Evolutionary conservation across 2,113 vertebrate genomes (phyloP), one percentile per base, ranked within the genome.

Genomic region (Mus pahari): DNA sequence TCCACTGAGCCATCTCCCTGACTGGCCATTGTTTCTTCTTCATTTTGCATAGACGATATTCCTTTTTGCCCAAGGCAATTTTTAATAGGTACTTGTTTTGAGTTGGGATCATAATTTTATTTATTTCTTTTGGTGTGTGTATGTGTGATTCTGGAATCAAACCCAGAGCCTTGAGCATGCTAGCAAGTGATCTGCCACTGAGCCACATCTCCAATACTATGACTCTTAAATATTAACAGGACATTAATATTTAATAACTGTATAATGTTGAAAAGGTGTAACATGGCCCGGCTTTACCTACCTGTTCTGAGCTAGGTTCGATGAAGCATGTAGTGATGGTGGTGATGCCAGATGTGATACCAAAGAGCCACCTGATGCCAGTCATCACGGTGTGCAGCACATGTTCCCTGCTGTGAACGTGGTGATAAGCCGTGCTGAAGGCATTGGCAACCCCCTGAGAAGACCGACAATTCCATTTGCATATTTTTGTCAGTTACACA

Each of bases 351-450:
- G 97, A 82, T 58, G 97, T 93, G 31, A 94, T 83, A 19, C 78
- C 60, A 48, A 92, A 90, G 62, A 99, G 50, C 99, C 99, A 99
- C 68, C 95, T 94, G 31, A 98, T 90, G 64, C 98, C 99, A 45
- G 97, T 97, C 90, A 97, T 45, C 77, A 98, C 89, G 48, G 98
- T 78, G 13, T 98, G 98, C 3, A 98, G 95, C 66, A 99, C 39
- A 11, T 98, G 97, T 74, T 98, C 98, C 77, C 78, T 55, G 31
- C 92, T 97, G 83, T 96, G 97, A 75, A 99, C 92, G 0, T 98
- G 94, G 92, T 99, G 98, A 93, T 98, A 99, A 95, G 98, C 98
- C 90, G 90, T 94, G 92, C 99, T 99, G 96, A 99, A 98, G 0
- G 96, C 97, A 19, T 90, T 97, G 53, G 98, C 97, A 53, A 99